These are phyloP conservation scores for Epinotia demarniana DNA, from an alignment of 2,888 invertebrate genomes.

Conservation along the genomic window DNA sequence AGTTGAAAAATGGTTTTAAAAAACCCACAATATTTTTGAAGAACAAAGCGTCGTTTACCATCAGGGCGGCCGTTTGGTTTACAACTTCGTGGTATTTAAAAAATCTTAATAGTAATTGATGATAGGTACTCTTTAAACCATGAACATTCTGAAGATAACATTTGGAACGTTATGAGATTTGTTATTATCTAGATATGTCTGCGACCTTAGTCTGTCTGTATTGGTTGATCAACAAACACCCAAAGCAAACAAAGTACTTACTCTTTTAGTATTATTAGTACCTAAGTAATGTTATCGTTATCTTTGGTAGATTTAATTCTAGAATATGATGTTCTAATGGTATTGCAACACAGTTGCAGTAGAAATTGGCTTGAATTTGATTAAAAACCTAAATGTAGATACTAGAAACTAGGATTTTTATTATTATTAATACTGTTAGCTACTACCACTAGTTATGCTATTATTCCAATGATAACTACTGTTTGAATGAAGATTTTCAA, in stretches of 20 bases:
- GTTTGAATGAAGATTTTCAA: too few species aligned
- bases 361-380: neutral
- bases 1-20: too few species aligned
- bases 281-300: slow-evolving; percentile 6
- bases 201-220: neutral
- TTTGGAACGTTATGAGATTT: neutral
- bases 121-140: neutral
- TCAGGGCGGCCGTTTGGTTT: too few species aligned
- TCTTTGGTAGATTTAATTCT: neutral
- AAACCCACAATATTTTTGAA: too few species aligned
- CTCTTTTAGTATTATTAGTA: neutral
- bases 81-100: too few species aligned
- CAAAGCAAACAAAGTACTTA: neutral
- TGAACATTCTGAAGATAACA: neutral
- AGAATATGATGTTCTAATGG: neutral
- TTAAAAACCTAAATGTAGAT: too few species aligned
- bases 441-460: too few species aligned
- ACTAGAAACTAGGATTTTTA: too few species aligned
- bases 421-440: too few species aligned
- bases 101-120: too few species aligned
- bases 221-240: slow-evolving; percentile 2
- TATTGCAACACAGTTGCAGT: neutral
- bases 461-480: too few species aligned
- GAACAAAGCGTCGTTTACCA: too few species aligned
- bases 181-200: neutral